These are phyloP conservation scores for Stenichneumon culpator DNA, from an alignment of 2,888 invertebrate species.

Conservation along the genomic window DNA sequence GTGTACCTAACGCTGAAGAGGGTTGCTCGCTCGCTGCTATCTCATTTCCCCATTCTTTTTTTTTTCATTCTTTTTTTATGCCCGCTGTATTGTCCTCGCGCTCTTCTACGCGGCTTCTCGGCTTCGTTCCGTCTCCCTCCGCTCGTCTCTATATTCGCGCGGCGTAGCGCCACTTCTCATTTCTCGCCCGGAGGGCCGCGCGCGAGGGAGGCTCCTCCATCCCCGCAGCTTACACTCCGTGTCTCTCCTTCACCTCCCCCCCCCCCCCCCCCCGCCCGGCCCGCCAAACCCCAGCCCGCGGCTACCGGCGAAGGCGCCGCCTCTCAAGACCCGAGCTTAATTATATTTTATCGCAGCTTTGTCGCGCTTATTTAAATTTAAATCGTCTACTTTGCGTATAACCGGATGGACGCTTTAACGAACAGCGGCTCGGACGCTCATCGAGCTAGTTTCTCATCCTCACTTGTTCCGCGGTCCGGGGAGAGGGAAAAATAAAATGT, in stretches of 20 bases:
- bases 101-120: conserved; percentile 42
- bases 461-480: not conserved
- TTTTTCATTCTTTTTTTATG: conserved; percentile 33
- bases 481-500: not conserved
- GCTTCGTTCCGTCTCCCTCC: conserved; percentile 35
- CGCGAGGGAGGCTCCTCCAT: conserved; percentile 35
- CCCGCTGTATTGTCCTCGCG: conserved; percentile 28
- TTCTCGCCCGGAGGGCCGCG: conserved; percentile 50
- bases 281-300: conserved; percentile 58
- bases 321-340: conserved; percentile 77
- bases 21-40: conserved; percentile 31
- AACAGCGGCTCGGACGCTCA: conserved; percentile 53
- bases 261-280: conserved; percentile 31
- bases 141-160: conserved; percentile 34
- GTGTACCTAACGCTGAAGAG: conserved; percentile 6
- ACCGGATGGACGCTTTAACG: conserved; percentile 66
- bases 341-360: conserved; percentile 82
- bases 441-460: conserved; percentile 41
- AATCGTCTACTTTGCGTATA: conserved; percentile 75
- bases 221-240: conserved; percentile 29
- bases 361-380: conserved; percentile 82
- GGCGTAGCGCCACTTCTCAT: conserved; percentile 48
- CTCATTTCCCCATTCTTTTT: conserved; percentile 37
- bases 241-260: conserved; percentile 17
- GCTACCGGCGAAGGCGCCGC: conserved; percentile 23